These are phyloP conservation scores for Sesia bembeciformis DNA, from an alignment of 2,888 invertebrate species.

Conservation along the genomic window DNA sequence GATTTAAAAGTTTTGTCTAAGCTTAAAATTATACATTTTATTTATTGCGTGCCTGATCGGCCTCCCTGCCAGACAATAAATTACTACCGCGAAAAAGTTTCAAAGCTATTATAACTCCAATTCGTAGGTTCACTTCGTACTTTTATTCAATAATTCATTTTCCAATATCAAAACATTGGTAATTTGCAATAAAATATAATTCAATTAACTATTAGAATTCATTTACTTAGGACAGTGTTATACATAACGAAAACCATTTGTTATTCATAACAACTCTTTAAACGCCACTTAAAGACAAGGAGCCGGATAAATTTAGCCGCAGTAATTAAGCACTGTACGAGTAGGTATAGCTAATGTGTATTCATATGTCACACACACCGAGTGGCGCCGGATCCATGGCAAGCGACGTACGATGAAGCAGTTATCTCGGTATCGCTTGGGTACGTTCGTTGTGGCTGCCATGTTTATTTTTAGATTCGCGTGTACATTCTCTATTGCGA, in stretches of 20 bases:
- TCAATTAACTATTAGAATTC: neutral
- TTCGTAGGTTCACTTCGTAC: conserved; percentile 18
- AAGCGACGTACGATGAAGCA: conserved; percentile 34
- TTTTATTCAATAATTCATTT: neutral
- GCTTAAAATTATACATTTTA: too few species aligned
- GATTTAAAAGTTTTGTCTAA: too few species aligned
- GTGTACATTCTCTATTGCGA: conserved; percentile 60
- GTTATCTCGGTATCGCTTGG: conserved; percentile 61
- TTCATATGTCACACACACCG: conserved; percentile 38
- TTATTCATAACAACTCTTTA: conserved; percentile 14
- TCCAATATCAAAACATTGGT: neutral
- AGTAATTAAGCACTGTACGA: conserved; percentile 39
- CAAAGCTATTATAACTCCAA: conserved; percentile 38
- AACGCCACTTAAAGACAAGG: conserved; percentile 26
- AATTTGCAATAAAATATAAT: neutral
- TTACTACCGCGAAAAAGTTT: conserved; percentile 41
- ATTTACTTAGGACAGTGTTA: neutral
- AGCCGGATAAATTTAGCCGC: conserved; percentile 32
- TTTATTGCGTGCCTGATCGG: too few species aligned
- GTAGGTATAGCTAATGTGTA: conserved; percentile 23
- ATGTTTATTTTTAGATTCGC: conserved; percentile 66
- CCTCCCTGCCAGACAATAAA: conserved; percentile 2
- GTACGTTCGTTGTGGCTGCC: conserved; percentile 54
- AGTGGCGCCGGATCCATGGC: conserved; percentile 32
- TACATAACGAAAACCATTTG: neutral